These are phyloP conservation scores for Pagrus major DNA, from an alignment of 2,113 vertebrate species.

Conservation along the genomic window DNA sequence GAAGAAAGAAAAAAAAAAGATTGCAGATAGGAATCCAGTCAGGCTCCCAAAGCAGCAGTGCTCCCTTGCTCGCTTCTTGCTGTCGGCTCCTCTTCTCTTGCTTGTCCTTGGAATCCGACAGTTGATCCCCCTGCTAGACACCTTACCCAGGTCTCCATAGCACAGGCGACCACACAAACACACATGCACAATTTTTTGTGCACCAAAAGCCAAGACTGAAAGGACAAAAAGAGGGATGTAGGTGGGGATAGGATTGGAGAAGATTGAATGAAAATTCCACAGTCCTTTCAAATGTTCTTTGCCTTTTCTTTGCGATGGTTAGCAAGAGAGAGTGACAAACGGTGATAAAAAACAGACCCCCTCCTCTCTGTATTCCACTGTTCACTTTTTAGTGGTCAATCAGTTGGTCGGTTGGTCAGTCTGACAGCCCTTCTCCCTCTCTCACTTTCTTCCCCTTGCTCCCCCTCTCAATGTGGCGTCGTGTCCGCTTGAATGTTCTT, in stretches of 20 bases:
- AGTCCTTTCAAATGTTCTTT: constrained; percentile 79
- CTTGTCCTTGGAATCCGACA: constrained; percentile 92
- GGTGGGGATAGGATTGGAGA: constrained; percentile 37
- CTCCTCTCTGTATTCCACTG: constrained; percentile 70
- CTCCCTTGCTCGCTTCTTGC: constrained; percentile 81
- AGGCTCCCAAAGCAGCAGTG: constrained; percentile 82
- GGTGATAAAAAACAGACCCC: constrained; percentile 42
- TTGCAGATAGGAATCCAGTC: constrained; percentile 87
- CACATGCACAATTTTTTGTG: constrained; percentile 49
- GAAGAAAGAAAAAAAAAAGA: constrained; percentile 47
- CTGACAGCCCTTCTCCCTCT: constrained; percentile 60
- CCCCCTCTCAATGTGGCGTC: constrained; percentile 47
- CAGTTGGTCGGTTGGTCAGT: constrained; percentile 71
- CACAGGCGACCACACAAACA: constrained; percentile 64
- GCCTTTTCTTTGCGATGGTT: constrained; percentile 62
- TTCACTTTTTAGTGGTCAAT: constrained; percentile 80
- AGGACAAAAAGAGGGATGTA: constrained; percentile 63
- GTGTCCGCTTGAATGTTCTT: constrained; percentile 69
- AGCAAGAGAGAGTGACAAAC: constrained; percentile 37
- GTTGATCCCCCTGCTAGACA: constrained; percentile 81
- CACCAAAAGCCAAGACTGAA: constrained; percentile 67
- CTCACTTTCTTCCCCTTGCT: constrained; percentile 44
- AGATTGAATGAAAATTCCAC: constrained; percentile 76
- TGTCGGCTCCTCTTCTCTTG: constrained; percentile 78
- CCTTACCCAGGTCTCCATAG: constrained; percentile 83